Evolutionary conservation across 2,797 vertebrate genomes (phyloP).

Genomic region (Huso huso): DNA sequence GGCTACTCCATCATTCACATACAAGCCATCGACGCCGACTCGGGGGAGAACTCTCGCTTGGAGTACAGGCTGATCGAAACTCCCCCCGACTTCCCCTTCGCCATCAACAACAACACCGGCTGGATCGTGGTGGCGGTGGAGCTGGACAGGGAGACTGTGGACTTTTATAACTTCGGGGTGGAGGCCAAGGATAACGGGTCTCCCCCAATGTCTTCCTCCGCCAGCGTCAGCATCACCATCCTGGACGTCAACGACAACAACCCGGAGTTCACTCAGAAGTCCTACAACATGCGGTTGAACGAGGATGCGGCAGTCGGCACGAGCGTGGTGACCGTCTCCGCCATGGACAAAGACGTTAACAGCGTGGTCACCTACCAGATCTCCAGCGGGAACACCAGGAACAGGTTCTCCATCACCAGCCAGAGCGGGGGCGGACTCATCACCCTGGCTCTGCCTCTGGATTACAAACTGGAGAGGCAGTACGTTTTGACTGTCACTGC

Average conservation of each 20-base stretch:
- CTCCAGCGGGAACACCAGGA: conserved; percentile 86
- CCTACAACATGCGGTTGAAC: conserved; percentile 80
- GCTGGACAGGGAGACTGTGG: conserved; percentile 80
- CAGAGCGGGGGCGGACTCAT: conserved; percentile 85
- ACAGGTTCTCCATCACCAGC: conserved; percentile 94
- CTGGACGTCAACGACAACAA: conserved; percentile 94
- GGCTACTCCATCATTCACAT: conserved; percentile 89
- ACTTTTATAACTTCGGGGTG: conserved; percentile 85
- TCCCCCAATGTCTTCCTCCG: conserved; percentile 76
- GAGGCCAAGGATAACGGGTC: conserved; percentile 81
- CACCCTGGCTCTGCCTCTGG: conserved; percentile 81
- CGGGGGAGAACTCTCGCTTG: conserved; percentile 79
- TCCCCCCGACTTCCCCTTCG: conserved; percentile 69
- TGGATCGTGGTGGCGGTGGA: conserved; percentile 84
- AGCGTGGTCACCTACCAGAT: conserved; percentile 94
- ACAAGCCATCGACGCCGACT: conserved; percentile 88
- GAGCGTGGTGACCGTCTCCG: conserved; percentile 85
- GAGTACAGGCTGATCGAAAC: conserved; percentile 75
- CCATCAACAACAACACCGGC: conserved; percentile 86
- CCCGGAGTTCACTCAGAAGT: conserved; percentile 81
- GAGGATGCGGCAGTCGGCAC: conserved; percentile 87
- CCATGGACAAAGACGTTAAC: conserved; percentile 85
- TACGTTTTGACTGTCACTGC: conserved; percentile 80
- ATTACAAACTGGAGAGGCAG: conserved; percentile 92
- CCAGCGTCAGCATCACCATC: conserved; percentile 83